Percentiles rank a stretch among this genome's conserved stretches.
Conservation (phyloP, 92 coral and sea anemone species). For the Phymanthus crucifer region DNA sequence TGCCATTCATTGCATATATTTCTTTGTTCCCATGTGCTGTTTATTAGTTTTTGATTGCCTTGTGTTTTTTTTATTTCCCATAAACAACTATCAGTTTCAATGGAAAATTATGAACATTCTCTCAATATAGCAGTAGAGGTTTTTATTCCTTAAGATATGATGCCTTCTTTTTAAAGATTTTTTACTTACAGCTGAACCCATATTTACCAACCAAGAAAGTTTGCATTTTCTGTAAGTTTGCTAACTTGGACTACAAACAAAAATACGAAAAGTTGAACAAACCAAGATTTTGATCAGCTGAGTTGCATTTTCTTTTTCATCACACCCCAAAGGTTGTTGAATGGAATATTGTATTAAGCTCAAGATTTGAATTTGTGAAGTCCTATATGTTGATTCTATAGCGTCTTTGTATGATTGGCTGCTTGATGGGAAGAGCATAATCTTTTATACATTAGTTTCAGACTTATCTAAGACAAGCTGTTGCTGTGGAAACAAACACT, state of each 20-base stretch:
- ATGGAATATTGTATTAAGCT: neutral
- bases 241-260: conserved; percentile 13
- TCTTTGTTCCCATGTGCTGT: no score
- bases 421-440: neutral
- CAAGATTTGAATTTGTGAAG: conserved; percentile 1
- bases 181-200: conserved; percentile 23
- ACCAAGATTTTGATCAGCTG: conserved; percentile 33
- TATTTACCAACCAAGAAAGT: conserved; percentile 12
- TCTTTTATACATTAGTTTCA: conserved; percentile 11
- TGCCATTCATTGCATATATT: no score
- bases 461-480: neutral
- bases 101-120: no score
- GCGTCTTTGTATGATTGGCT: conserved; percentile 11
- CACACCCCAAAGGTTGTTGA: neutral
- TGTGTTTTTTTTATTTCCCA: no score
- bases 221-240: conserved; percentile 28
- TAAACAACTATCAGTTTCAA: no score
- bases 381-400: neutral
- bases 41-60: no score
- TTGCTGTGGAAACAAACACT: conserved; percentile 31
- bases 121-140: neutral
- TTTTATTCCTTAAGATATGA: neutral
- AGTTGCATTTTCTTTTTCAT: neutral
- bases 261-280: conserved; percentile 9
- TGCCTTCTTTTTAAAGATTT: neutral